These are phyloP conservation scores for Acrobasis repandana DNA, from an alignment of 2,888 invertebrate genomes.

Conservation along the genomic window DNA sequence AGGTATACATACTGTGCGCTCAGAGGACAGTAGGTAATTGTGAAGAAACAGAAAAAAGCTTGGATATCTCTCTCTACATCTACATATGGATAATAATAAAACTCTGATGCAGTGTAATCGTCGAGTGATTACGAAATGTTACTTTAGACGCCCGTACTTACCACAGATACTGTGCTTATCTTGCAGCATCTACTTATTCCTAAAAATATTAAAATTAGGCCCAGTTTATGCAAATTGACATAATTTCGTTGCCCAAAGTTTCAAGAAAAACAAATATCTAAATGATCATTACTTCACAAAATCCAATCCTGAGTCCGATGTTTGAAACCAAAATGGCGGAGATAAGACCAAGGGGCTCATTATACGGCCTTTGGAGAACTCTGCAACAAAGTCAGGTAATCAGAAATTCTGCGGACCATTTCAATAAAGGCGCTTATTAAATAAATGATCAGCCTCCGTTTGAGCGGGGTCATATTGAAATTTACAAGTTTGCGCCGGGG, in stretches of 20 bases:
- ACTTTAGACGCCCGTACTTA: too few relatives aligned
- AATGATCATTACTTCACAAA: constrained; percentile 11
- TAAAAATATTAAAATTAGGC: neutral
- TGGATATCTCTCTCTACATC: too few relatives aligned
- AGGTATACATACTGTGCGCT: too few relatives aligned
- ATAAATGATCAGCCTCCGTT: constrained; percentile 13
- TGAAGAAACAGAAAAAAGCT: too few relatives aligned
- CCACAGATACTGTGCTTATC: too few relatives aligned
- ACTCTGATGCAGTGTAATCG: too few relatives aligned
- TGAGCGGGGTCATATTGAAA: constrained; percentile 10
- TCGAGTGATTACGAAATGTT: too few relatives aligned
- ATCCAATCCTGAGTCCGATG: constrained; percentile 1
- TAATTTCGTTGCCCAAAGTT: neutral
- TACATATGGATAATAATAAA: too few relatives aligned
- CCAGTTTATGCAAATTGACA: neutral
- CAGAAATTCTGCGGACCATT: constrained; percentile 20
- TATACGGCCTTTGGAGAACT: constrained; percentile 12
- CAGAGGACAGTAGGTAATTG: too few relatives aligned
- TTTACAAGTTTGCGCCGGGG: constrained; percentile 7
- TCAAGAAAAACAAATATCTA: constrained; percentile 8
- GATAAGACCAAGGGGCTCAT: constrained; percentile 18
- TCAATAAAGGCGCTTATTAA: constrained; percentile 19
- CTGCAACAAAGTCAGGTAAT: constrained; percentile 16
- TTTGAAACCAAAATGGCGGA: constrained; percentile 10
- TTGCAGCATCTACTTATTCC: too few relatives aligned